Evolutionary conservation across 2,888 invertebrate genomes (phyloP).

Genomic region (Drosophila koepferae): DNA sequence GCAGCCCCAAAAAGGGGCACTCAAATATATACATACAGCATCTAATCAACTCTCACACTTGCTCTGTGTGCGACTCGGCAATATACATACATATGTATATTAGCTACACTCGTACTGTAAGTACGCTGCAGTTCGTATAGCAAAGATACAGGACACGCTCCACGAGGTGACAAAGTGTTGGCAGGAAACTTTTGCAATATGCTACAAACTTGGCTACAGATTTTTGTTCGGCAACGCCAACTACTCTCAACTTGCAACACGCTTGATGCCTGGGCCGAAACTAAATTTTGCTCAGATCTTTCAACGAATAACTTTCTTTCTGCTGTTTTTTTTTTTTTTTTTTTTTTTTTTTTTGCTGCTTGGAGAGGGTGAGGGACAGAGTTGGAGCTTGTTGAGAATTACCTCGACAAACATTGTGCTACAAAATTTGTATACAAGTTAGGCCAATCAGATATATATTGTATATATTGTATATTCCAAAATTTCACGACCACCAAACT

Average conservation of each 20-base stretch:
- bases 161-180: conserved; percentile 54
- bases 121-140: conserved; percentile 7
- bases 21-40: background rate
- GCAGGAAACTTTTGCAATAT: conserved; percentile 70
- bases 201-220: conserved; percentile 61
- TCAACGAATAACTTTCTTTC: conserved; percentile 22
- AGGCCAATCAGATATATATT: background rate
- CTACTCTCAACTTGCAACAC: conserved; percentile 11
- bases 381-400: conserved; percentile 8
- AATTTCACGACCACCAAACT: conserved; percentile 10
- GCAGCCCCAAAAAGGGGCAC: background rate
- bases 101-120: conserved; percentile 23
- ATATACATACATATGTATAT: conserved; percentile 35
- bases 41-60: conserved; percentile 69
- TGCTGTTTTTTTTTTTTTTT: background rate
- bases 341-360: background rate
- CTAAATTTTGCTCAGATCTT: conserved; percentile 13
- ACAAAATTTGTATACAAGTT: conserved; percentile 13
- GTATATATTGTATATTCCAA: background rate
- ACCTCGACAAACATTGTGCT: conserved; percentile 21
- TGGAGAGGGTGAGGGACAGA: background rate
- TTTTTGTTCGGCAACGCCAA: conserved; percentile 32
- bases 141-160: conserved; percentile 22
- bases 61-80: conserved; percentile 53
- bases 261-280: background rate